Percentiles rank a stretch among this genome's conserved stretches.
These are phyloP conservation scores for Unio delphinus DNA, from an alignment of 2,888 invertebrate species.

Conservation along the genomic window DNA sequence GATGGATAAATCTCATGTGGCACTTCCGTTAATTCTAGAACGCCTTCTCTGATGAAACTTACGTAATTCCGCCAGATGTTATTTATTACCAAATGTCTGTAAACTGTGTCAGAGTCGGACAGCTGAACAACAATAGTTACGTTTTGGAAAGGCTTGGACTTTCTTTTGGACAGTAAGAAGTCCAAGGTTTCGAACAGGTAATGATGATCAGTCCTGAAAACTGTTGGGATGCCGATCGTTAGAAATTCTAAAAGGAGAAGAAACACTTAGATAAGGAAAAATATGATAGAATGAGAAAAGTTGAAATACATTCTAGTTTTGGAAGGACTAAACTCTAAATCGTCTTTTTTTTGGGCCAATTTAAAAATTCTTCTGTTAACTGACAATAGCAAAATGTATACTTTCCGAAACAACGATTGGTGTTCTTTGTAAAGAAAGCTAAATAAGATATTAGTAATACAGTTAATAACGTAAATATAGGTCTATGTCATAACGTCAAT, in stretches of 20 bases:
- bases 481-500: no score
- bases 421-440: no score
- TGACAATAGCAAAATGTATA: no score
- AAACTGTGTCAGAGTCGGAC: conserved; percentile 59
- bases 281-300: no score
- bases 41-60: conserved; percentile 22
- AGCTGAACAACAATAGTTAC: conserved; percentile 66
- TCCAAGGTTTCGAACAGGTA: conserved; percentile 67
- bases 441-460: no score
- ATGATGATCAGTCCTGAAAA: conserved; percentile 57
- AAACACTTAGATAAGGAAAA: no score
- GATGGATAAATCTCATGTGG: conserved; percentile 35
- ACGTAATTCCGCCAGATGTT: conserved; percentile 12
- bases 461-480: no score
- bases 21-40: conserved; percentile 63
- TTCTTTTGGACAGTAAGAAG: conserved; percentile 61
- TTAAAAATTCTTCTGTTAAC: no score
- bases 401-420: no score
- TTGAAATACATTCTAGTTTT: no score
- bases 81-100: conserved; percentile 24
- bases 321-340: no score
- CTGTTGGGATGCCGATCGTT: conserved; percentile 69
- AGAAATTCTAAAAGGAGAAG: conserved; percentile 53
- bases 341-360: no score
- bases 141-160: conserved; percentile 49